Evolutionary conservation across 2,113 vertebrate genomes (phyloP), one percentile per base, ranked within the genome.

Genomic region (Sminthopsis crassicaudata): DNA sequence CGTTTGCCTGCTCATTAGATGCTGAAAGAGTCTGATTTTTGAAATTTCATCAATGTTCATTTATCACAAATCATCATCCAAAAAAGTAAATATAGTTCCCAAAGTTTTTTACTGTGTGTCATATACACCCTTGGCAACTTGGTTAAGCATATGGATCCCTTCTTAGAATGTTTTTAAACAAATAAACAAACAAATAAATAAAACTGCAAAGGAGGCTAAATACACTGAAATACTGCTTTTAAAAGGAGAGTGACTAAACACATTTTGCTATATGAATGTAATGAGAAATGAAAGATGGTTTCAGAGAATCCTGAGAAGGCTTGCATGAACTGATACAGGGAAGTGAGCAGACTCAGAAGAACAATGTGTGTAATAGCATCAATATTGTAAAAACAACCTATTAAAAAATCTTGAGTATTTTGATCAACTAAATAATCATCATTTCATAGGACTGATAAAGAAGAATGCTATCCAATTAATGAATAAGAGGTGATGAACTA

Each of bases 21-120:
- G 50, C 27, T 57, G 4, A 25, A 95, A 12, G 90, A 26, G 50
- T 54, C 30, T 36, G 30, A 93, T 95, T 51, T 51, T 67, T 89
- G 89, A 93, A 93, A 94, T 91, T 11, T 96, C 53, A 92, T n/a
- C 48, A 91, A 67, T 91, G 54, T 91, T n/a, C 36, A 48, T n/a
- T 95, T 67, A 57, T 16, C n/a, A 84, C 67, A 84, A 84, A 84
- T 84, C 36, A 42, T 84, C 19, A 84, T 84, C n/a, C n/a, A 42
- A 84, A 76, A 84, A 84, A 84, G n/a, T 19, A 84, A 84, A 84
- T 8, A 84, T 8, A 42, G 5, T 8, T n/a, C n/a, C 8, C n/a
- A 8, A 30, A 2, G 14, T 67, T 76, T 14, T 76, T n/a, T 42
- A 42, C n/a, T 42, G n/a, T 19, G 60, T 42, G 67, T 84, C 16